Base-by-base conservation (phyloP, 2,797 vertebrate genomes). In the Malacoraja senta region DNA sequence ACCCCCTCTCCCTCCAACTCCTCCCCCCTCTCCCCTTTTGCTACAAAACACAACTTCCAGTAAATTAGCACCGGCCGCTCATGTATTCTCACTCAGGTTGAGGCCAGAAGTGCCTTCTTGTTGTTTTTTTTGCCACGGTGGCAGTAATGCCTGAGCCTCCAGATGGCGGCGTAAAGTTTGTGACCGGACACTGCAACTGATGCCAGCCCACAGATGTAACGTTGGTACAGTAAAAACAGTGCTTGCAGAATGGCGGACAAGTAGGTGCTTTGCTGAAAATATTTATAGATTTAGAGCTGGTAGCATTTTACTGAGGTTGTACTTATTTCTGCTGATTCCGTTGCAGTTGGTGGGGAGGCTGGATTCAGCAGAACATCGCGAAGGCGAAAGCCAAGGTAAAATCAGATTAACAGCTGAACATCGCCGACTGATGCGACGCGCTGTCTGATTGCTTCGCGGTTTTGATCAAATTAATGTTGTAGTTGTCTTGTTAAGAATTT, bases 311-410 rank as follows among this genome's bases (percentile, higher is more conserved):
- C 53, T 58, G 8, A 92, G 53, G 8, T 63, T 65, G 15, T 17
- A 88, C 4, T 65, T 0, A 88, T 2, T 53, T 58, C 32, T 44
- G 24, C 38, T 74, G 24, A 7, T 76, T 92, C 38, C 7, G 0
- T 92, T 76, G 29, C 44, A 92, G 90, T 7, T 92, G 90, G 68
- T 92, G 90, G 90, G 71, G 71, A 76, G 38, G 26, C 15, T 92
- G 90, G 90, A 92, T 92, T 53, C 38, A 92, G 10, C 71, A 92
- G 6, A 92, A 76, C 35, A 29, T 76, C 21, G 35, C 71, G 1
- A 76, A 71, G 35, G 71, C 71, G 10, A 92, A 92, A 92, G 90
- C 90, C 38, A 92, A 92, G 90, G 90, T 92, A 74, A 35, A 71
- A 53, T 92, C 65, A 0, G 35, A 53, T 29, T 92, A 15, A 13